Base-by-base conservation (phyloP, 2,113 vertebrate genomes). In the Elachura formosa region DNA sequence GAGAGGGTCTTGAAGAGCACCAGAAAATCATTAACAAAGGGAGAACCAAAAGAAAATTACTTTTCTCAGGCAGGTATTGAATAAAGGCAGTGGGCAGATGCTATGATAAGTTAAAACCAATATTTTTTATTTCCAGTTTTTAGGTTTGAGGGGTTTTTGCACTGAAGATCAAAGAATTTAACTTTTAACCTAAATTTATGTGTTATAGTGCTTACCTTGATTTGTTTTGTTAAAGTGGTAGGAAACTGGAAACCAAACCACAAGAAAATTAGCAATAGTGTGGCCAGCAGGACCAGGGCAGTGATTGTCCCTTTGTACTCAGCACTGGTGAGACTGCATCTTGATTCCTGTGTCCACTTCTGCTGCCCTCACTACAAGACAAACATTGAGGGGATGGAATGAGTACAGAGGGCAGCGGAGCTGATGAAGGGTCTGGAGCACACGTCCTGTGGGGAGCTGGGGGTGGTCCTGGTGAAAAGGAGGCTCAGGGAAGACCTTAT, bases 161-260 rank as follows among this genome's bases (percentile, higher is more conserved):
- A 12, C 23, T 84, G n/a, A 73, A 76, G 55, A 76, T 49, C 33
- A 62, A 66, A 66, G 7, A 80, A 71, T 55, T 45, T 63, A 74
- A 45, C 36, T 79, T 89, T 22, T 52, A 45, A 33, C 25, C 29
- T 77, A 31, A 69, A 86, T 74, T 14, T 62, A 15, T 25, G 10
- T 77, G 15, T 33, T 83, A 1, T 26, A 66, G 40, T 63, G 9
- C 26, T 83, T 69, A 40, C 24, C 46, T 77, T 0, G 0, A 5
- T 73, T 85, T 54, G 7, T 66, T 66, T 52, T 66, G 31, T 83
- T 76, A 40, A 71, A 89, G 25, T 72, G 28, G 6, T 89, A 43
- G 43, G 40, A 86, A 84, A 43, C 31, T 48, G 22, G 52, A 88
- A 88, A 36, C 38, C 31, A 84, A 73, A 54, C 11, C 18, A 17